Conservation (phyloP, 2,888 invertebrate genomes). For the Drosophila quinaria region DNA sequence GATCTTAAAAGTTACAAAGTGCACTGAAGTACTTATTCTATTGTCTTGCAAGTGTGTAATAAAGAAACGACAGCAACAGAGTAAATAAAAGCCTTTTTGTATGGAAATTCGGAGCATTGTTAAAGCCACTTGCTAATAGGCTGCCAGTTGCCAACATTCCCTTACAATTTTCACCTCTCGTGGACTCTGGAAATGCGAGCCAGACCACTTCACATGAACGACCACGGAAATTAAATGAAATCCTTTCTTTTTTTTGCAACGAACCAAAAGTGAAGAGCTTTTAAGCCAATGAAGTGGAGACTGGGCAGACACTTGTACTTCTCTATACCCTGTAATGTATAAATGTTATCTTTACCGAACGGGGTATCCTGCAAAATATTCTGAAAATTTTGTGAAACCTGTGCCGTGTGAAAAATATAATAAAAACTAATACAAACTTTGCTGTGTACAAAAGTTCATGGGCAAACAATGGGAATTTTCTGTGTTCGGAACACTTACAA, state of each 20-base stretch:
- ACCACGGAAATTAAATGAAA: conserved; percentile 78
- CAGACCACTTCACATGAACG: conserved; percentile 74
- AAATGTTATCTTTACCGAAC: not conserved
- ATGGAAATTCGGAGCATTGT: conserved; percentile 66
- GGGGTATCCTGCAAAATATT: conserved; percentile 1
- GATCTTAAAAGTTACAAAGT: conserved; percentile 8
- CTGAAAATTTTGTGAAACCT: conserved; percentile 54
- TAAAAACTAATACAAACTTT: conserved; percentile 71
- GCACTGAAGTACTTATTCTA: conserved; percentile 16
- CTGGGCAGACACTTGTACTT: not conserved
- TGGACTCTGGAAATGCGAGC: conserved; percentile 58
- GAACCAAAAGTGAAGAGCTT: conserved; percentile 37
- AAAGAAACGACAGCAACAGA: conserved; percentile 56
- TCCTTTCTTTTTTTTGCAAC: conserved; percentile 42
- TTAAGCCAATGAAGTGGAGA: conserved; percentile 48
- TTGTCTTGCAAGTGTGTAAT: conserved; percentile 40
- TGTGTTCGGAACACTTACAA: conserved; percentile 32
- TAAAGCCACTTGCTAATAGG: conserved; percentile 64
- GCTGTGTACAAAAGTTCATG: conserved; percentile 54
- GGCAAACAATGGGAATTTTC: conserved; percentile 21
- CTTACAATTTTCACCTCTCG: conserved; percentile 37
- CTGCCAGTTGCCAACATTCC: conserved; percentile 37
- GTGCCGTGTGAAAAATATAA: conserved; percentile 64
- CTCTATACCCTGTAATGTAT: conserved; percentile 30
- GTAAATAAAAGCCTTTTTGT: conserved; percentile 65